Evolutionary conservation across 2,797 vertebrate genomes (phyloP).

Genomic region (Mionectes olivaceus): DNA sequence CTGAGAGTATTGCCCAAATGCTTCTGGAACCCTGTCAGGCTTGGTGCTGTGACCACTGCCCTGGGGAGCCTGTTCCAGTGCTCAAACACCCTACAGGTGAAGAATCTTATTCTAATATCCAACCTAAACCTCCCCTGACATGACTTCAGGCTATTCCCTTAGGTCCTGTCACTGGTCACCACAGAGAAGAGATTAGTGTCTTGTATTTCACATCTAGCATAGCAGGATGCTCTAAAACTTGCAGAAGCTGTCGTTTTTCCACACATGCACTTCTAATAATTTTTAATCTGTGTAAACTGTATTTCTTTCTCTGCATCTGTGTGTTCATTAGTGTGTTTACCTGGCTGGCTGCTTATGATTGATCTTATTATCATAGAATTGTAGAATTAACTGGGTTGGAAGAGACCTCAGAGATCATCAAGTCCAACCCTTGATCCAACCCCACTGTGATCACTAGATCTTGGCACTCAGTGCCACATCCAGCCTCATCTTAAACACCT

Average conservation of each 20-base stretch:
- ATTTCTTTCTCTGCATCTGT: not conserved
- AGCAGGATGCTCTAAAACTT: not conserved
- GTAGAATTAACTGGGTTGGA: too few species aligned
- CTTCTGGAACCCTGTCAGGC: not conserved
- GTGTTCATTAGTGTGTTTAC: not conserved
- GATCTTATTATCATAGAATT: not conserved
- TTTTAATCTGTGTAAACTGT: not conserved
- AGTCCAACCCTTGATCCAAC: too few species aligned
- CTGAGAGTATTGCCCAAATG: not conserved
- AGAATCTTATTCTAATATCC: not conserved
- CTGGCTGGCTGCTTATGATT: not conserved
- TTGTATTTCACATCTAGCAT: not conserved
- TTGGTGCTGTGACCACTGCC: not conserved
- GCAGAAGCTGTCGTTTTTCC: not conserved
- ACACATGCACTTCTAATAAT: not conserved
- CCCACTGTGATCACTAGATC: too few species aligned
- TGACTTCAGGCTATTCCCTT: not conserved
- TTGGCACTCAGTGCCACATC: too few species aligned
- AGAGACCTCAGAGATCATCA: too few species aligned
- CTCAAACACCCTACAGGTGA: not conserved
- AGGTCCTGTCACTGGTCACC: not conserved
- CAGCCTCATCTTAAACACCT: too few species aligned
- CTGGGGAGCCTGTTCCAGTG: not conserved
- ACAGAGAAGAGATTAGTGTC: not conserved
- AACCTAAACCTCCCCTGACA: not conserved